phyloP scores from a whole-genome alignment of 2,888 invertebrate species.

The Onchidella celtica region DNA sequence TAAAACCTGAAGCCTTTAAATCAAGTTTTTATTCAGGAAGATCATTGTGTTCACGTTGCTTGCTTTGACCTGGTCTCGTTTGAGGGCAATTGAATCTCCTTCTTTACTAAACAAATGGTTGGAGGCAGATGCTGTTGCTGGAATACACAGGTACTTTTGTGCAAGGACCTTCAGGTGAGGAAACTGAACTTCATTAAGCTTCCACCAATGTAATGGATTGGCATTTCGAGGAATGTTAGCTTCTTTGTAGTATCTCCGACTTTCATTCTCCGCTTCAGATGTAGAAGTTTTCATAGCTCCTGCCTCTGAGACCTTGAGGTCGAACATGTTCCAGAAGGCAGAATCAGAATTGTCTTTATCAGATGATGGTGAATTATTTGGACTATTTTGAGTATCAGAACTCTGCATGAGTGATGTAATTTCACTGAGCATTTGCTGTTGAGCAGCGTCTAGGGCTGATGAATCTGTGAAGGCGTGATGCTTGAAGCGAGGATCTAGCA shows the following conservation, averaged over 20 bases:
- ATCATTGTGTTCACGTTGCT: slow-evolving; percentile 38
- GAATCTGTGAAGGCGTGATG: slow-evolving; percentile 46
- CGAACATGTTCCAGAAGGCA: slow-evolving; percentile 49
- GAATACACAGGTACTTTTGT: slow-evolving; percentile 49
- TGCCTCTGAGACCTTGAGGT: slow-evolving; percentile 38
- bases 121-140: slow-evolving; percentile 42
- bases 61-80: slow-evolving; percentile 36
- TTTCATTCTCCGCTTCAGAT: slow-evolving; percentile 45
- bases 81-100: slow-evolving; percentile 25
- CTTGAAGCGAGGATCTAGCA: slow-evolving; percentile 50
- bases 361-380: slow-evolving; percentile 3
- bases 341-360: neutral
- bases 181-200: slow-evolving; percentile 42
- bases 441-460: slow-evolving; percentile 34
- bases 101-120: slow-evolving; percentile 42
- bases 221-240: slow-evolving; percentile 43
- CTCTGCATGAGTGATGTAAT: slow-evolving; percentile 6
- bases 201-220: slow-evolving; percentile 50
- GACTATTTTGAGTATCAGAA: neutral
- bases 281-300: slow-evolving; percentile 46
- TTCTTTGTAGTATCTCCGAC: slow-evolving; percentile 41
- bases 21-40: slow-evolving; percentile 45
- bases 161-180: slow-evolving; percentile 44
- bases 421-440: slow-evolving; percentile 41
- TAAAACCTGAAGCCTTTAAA: neutral